Evolutionary conservation across 2,797 vertebrate species (phyloP), one percentile per base, ranked within the genome.

Genomic region (Telmatherina bonti): DNA sequence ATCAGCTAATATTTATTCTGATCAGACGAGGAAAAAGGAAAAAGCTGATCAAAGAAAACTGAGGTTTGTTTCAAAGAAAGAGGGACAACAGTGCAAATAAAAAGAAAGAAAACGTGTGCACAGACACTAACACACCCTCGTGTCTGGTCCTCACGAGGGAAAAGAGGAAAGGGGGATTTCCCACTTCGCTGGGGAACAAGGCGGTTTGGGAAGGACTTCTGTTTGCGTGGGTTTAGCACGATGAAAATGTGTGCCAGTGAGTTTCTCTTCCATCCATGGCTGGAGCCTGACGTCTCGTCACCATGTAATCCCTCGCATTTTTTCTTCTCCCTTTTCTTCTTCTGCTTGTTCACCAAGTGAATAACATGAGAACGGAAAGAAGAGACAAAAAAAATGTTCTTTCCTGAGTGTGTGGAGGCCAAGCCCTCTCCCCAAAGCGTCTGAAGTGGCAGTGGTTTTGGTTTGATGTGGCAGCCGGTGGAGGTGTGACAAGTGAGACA

Each of bases 31-130:
- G 61, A 71, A 82, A 70, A 72, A 68, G 66, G 61, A 78, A 72
- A 79, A 83, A 80, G 76, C 61, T 54, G 62, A 92, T 92, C 79
- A 88, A 89, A 92, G 85, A 33, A n/a, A 56, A 68, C 45, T 43
- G 11, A 13, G 52, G 72, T 74, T 72, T 59, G 27, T 53, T 18
- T 64, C 29, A 67, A 62, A 72, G 57, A 62, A n/a, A 56, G 58
- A 62, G 56, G 54, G 62, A 36, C 49, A 45, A 45, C 33, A 69
- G 72, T 81, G 59, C 81, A 55, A 47, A 88, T 84, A 88, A 91
- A 91, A 82, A 85, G 69, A 83, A 41, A 30, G 45, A 35, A 16
- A 6, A 31, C 6, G 18, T 61, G 38, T 22, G 36, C 36, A 79
- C 71, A 65, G 38, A 72, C 57, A 52, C 31, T 43, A 33, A 41